These are phyloP conservation scores for Onychomys leucogaster DNA, from an alignment of 2,797 vertebrate species.

Conservation along the genomic window DNA sequence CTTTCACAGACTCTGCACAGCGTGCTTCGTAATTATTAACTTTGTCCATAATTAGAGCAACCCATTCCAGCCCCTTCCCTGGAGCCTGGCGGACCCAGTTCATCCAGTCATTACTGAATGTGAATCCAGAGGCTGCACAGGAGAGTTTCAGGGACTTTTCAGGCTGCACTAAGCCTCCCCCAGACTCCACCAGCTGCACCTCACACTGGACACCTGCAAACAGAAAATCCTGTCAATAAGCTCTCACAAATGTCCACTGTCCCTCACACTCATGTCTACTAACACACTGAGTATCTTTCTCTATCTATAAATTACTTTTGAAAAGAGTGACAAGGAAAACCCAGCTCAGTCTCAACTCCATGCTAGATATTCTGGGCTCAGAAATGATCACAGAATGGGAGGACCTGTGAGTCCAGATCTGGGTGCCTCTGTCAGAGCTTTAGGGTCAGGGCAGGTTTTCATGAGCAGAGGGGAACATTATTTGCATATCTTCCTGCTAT, in stretches of 20 bases:
- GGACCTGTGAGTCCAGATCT: too few relatives aligned
- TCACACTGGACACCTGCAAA: neutral
- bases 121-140: neutral
- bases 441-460: too few relatives aligned
- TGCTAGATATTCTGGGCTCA: too few relatives aligned
- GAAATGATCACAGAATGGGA: too few relatives aligned
- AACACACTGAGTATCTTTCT: neutral
- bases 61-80: neutral
- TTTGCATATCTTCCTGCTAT: too few relatives aligned
- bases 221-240: neutral
- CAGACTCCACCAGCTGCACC: neutral
- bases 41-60: neutral
- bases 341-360: too few relatives aligned
- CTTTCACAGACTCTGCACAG: neutral
- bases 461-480: too few relatives aligned
- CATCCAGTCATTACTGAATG: neutral
- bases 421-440: too few relatives aligned
- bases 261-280: neutral
- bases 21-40: neutral
- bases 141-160: neutral
- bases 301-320: too few relatives aligned
- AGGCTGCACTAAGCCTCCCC: neutral
- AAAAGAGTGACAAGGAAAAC: too few relatives aligned
- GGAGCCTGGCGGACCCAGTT: neutral
- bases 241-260: too few relatives aligned